A percentile compares a stretch with the other conserved stretches of the same genome.
phyloP scores from a whole-genome alignment of 2,888 invertebrate species.

The Nudaria mundana region DNA sequence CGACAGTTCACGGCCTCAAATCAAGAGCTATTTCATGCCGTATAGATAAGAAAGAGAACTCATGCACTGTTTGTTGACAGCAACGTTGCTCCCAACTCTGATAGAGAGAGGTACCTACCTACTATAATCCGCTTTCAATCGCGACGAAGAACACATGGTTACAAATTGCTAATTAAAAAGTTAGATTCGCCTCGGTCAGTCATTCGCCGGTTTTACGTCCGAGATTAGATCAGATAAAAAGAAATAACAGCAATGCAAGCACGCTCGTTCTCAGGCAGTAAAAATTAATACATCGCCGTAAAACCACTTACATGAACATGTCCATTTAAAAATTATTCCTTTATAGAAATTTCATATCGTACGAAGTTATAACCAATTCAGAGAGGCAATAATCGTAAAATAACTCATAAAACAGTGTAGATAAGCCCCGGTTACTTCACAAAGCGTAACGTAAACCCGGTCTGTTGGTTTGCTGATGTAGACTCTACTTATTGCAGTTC shows the following conservation, averaged over 20 bases:
- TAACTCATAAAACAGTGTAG: conserved; percentile 68
- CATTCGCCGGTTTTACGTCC: no score
- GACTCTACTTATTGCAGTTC: conserved; percentile 45
- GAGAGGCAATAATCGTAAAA: conserved; percentile 77
- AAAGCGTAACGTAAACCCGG: conserved; percentile 55
- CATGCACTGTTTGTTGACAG: no score
- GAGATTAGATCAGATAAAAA: conserved; percentile 28
- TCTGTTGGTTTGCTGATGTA: conserved; percentile 41
- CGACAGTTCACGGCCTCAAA: no score
- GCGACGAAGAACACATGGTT: conserved; percentile 8
- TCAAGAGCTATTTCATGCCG: no score
- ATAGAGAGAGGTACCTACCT: neutral
- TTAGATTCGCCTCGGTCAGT: no score
- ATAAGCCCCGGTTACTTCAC: conserved; percentile 66
- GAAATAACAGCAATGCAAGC: no score
- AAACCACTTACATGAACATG: conserved; percentile 68
- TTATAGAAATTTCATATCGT: conserved; percentile 76
- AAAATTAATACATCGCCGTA: conserved; percentile 59
- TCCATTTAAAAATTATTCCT: conserved; percentile 72
- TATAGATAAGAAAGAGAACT: no score
- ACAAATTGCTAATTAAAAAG: conserved; percentile 17
- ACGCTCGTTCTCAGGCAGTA: conserved; percentile 38
- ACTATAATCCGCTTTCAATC: neutral
- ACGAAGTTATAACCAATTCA: conserved; percentile 74
- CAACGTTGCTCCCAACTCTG: no score